phyloP scores from a whole-genome alignment of 2,888 invertebrate species.

The Dasysyrphus albostriatus region DNA sequence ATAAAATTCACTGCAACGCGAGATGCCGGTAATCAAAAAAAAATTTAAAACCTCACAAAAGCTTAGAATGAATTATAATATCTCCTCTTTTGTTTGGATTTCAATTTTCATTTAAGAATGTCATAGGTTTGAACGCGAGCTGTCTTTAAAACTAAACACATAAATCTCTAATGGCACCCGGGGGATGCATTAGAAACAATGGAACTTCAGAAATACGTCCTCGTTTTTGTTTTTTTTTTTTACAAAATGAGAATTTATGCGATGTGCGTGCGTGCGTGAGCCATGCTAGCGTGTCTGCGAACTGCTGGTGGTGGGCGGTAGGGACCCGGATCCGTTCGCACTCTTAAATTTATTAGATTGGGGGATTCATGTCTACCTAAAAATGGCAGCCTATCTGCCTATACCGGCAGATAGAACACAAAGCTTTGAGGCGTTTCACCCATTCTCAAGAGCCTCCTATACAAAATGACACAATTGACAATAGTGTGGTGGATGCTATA shows the following conservation, averaged over 20 bases:
- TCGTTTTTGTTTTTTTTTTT: slow-evolving; percentile 7
- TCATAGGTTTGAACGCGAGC: neutral
- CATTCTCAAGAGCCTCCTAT: neutral
- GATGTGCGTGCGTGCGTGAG: slow-evolving; percentile 38
- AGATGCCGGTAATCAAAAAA: neutral
- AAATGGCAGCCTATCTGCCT: slow-evolving; percentile 30
- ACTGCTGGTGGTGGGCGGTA: neutral
- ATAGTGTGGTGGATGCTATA: neutral
- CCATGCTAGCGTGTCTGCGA: neutral
- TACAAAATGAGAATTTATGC: slow-evolving; percentile 21
- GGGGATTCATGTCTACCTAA: slow-evolving; percentile 32
- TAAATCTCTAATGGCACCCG: slow-evolving; percentile 39
- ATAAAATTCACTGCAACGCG: neutral
- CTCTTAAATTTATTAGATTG: slow-evolving; percentile 41
- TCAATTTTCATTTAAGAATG: slow-evolving; percentile 31
- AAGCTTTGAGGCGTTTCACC: neutral
- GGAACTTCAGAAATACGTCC: neutral
- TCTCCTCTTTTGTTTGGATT: neutral
- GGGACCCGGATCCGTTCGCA: slow-evolving; percentile 23
- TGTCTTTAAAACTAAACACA: slow-evolving; percentile 16
- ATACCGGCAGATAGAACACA: neutral
- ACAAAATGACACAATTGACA: neutral
- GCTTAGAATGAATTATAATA: slow-evolving; percentile 2
- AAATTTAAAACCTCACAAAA: neutral
- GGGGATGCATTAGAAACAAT: slow-evolving; percentile 46